Percentiles rank a stretch among this genome's conserved stretches.
These are phyloP conservation scores for Stichopus horrens DNA, from an alignment of 53 echinoderm and acorn worm species.

Conservation along the genomic window DNA sequence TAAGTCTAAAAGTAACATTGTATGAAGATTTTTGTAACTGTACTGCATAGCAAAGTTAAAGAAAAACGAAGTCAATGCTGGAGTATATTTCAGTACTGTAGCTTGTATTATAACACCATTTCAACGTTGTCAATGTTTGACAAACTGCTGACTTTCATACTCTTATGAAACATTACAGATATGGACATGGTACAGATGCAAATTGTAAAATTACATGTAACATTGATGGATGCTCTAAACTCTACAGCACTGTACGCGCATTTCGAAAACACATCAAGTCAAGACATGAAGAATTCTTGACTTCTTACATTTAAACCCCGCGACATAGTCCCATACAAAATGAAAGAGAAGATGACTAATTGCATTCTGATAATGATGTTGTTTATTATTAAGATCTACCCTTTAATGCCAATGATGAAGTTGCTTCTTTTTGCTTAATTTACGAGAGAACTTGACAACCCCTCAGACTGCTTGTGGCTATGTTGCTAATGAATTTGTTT, in stretches of 20 bases:
- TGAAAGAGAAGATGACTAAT: neutral
- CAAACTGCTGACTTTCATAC: neutral
- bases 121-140: neutral
- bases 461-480: neutral
- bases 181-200: neutral
- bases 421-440: neutral
- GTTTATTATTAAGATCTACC: neutral
- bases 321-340: neutral
- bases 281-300: neutral
- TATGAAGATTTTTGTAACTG: no score
- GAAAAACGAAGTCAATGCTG: no score
- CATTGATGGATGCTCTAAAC: slow-evolving; percentile 10
- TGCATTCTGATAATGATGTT: neutral
- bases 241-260: neutral
- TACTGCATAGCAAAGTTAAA: no score
- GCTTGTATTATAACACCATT: neutral
- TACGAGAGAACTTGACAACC: neutral
- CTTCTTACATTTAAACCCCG: neutral
- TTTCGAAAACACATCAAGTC: neutral
- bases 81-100: no score
- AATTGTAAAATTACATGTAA: neutral
- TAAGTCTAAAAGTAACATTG: no score
- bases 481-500: slow-evolving; percentile 21
- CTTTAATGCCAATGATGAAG: neutral
- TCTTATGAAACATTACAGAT: no score